Base-by-base conservation (phyloP, 2,797 vertebrate species). In the Sphenodon punctatus region DNA sequence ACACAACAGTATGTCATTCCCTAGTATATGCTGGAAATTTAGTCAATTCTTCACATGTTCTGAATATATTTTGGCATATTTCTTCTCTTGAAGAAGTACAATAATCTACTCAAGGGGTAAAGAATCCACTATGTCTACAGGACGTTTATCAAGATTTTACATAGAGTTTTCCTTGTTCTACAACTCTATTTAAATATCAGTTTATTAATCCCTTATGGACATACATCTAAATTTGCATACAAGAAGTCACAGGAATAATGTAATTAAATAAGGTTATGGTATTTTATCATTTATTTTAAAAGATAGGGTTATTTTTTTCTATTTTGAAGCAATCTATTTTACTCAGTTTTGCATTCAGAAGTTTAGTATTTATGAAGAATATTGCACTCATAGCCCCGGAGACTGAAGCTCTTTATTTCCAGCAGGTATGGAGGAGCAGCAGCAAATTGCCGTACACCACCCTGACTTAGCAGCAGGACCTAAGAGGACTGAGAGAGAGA, bases 381-480 rank as follows among this genome's bases (percentile, higher is more conserved):
- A 8, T 7, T 23, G 23, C n/a, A 30, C 51, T 8, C 3, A 70
- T n/a, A 34, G 41, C 32, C 53, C 23, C 8, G 74, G 77, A 41
- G 34, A 8, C 0, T 10, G 1, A 61, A 5, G 16, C 41, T 3
- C 51, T 59, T n/a, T 5, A 2, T 4, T n/a, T n/a, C n/a, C n/a
- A n/a, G n/a, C n/a, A n/a, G n/a, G n/a, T n/a, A n/a, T n/a, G n/a
- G n/a, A n/a, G n/a, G n/a, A n/a, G n/a, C n/a, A n/a, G n/a, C n/a
- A n/a, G n/a, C n/a, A n/a, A n/a, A n/a, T n/a, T n/a, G n/a, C n/a
- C n/a, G n/a, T n/a, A n/a, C n/a, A n/a, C 75, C 58, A 4, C 17
- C 19, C 1, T 16, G 16, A 68, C 9, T 15, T 30, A 48, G 51
- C 25, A 41, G 1, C 19, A 51, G 2, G 30, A 42, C 10, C 23